Conservation (phyloP, 2,888 invertebrate species). For the Mactromeris polynyma region DNA sequence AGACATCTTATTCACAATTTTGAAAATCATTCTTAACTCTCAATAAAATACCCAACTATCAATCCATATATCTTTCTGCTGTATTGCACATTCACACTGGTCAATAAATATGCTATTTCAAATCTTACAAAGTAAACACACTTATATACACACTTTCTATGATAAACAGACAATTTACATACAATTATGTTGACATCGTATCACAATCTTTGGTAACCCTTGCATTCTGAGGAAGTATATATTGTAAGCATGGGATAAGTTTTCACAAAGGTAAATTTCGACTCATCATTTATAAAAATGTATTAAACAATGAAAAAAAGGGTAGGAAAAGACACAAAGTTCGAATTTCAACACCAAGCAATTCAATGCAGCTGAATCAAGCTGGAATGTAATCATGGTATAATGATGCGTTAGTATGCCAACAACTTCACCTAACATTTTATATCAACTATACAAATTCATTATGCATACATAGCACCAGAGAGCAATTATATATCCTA, state of each 20-base stretch:
- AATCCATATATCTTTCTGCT: not conserved
- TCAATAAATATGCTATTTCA: not conserved
- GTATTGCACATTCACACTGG: not conserved
- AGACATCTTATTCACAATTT: not conserved
- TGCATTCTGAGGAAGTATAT: not conserved
- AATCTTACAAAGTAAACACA: not conserved
- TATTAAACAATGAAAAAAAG: not conserved
- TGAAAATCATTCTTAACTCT: not conserved
- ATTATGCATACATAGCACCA: conserved; percentile 18
- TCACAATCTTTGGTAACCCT: conserved; percentile 2
- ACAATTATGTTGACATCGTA: not conserved
- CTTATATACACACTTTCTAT: not conserved
- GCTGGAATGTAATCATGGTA: not conserved
- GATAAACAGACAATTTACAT: not conserved
- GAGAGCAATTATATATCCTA: not conserved
- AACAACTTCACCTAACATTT: not conserved
- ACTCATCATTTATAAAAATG: not conserved
- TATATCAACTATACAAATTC: not conserved
- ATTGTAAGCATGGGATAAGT: not conserved
- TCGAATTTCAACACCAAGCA: not conserved
- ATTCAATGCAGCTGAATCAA: not conserved
- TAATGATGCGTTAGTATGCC: not conserved
- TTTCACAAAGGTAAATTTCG: not conserved
- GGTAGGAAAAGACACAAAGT: not conserved
- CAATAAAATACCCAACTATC: not conserved